Percentiles rank a stretch among this genome's conserved stretches.
Evolutionary conservation across 2,888 invertebrate species (phyloP).

Genomic region (Mythimna loreyi): DNA sequence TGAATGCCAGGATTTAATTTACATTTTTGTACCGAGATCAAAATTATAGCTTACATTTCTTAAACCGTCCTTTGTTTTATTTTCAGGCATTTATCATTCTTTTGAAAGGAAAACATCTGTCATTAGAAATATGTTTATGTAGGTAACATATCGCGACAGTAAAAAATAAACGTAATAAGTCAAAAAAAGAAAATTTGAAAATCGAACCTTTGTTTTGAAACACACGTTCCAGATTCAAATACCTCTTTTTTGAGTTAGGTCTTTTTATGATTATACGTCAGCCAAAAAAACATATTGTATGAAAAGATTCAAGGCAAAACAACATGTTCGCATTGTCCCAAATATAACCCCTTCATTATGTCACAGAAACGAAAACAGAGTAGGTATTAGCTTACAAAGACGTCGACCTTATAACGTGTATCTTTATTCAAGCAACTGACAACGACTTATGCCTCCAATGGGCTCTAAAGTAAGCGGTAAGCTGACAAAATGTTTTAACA

Average conservation of each 20-base stretch:
- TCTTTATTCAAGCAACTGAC: constrained; percentile 51
- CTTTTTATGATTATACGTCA: no score
- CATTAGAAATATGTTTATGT: background rate
- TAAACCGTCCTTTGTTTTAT: background rate
- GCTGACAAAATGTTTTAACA: background rate
- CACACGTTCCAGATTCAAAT: no score
- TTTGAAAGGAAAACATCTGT: background rate
- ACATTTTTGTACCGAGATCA: background rate
- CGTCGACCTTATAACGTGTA: constrained; percentile 41
- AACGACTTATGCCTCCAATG: constrained; percentile 21
- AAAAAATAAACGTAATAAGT: no score
- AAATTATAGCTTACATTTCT: background rate
- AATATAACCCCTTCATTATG: constrained; percentile 54
- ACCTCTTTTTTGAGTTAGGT: no score
- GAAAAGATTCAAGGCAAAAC: constrained; percentile 39
- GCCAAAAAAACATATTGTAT: background rate
- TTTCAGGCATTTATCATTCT: no score
- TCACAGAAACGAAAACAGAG: constrained; percentile 39
- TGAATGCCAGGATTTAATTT: background rate
- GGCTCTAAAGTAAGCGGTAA: constrained; percentile 39
- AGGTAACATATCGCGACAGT: background rate
- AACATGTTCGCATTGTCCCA: constrained; percentile 25
- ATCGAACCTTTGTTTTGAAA: no score
- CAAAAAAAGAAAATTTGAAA: no score
- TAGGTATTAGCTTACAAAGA: constrained; percentile 60